These are phyloP conservation scores for Salarias fasciatus DNA, from an alignment of 2,797 vertebrate genomes.

Conservation along the genomic window DNA sequence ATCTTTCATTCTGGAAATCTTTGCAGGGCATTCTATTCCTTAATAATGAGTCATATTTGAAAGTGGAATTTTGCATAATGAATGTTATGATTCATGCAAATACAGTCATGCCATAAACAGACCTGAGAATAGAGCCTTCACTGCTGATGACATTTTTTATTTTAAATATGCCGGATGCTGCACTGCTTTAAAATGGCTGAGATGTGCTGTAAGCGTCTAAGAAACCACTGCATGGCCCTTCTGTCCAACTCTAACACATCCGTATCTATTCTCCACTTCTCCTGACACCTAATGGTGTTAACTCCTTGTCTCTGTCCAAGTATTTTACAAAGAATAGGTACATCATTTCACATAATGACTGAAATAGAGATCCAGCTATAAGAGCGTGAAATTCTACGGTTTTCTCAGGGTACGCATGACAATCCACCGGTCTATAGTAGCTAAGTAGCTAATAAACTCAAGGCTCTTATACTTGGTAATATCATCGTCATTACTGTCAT, in stretches of 20 bases:
- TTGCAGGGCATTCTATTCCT: constrained; percentile 9
- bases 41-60: neutral
- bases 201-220: constrained; percentile 7
- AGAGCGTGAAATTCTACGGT: neutral
- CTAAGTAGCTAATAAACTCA: constrained; percentile 16
- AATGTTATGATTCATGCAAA: constrained; percentile 11
- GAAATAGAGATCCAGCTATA: neutral
- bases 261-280: neutral
- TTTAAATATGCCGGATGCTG: neutral
- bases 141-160: too few species aligned
- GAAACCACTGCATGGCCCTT: neutral
- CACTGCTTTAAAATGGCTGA: neutral
- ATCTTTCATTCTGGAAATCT: neutral
- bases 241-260: neutral
- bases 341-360: neutral
- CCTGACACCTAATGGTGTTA: neutral
- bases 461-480: constrained; percentile 34
- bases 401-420: constrained; percentile 7
- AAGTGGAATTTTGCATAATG: constrained; percentile 3
- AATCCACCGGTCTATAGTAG: constrained; percentile 21
- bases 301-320: neutral
- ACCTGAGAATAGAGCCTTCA: too few species aligned
- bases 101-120: too few species aligned
- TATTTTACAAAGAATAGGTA: neutral
- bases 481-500: constrained; percentile 48